Conservation (phyloP, 1,140 invertebrate species). For the Adelges cooleyi region DNA sequence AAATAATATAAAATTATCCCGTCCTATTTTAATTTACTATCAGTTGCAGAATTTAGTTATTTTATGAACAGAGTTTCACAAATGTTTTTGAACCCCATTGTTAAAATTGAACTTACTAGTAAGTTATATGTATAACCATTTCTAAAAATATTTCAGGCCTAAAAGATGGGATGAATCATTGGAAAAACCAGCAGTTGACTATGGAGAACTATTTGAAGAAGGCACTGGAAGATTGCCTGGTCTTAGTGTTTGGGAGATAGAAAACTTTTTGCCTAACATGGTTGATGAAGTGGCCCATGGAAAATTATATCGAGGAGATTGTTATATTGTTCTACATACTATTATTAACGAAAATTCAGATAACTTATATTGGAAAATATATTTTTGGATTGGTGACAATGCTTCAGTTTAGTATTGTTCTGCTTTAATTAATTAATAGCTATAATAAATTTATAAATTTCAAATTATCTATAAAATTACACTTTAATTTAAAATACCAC, state of each 20-base stretch:
- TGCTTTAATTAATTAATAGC: no score
- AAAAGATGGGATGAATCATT: constrained; percentile 87
- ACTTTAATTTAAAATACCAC: no score
- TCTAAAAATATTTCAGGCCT: constrained; percentile 46
- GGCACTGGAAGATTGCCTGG: constrained; percentile 86
- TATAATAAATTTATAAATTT: no score
- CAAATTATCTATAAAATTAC: no score
- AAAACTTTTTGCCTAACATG: constrained; percentile 94
- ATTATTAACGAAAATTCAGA: constrained; percentile 66
- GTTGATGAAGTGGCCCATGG: constrained; percentile 60
- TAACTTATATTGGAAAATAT: constrained; percentile 79
- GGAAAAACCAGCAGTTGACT: constrained; percentile 93
- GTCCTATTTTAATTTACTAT: no score
- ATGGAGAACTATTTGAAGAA: constrained; percentile 97
- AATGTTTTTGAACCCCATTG: no score
- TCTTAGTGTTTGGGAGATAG: constrained; percentile 91
- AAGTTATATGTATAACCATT: no score
- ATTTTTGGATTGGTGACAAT: constrained; percentile 97
- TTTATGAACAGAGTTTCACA: no score
- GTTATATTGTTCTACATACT: constrained; percentile 95
- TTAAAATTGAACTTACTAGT: no score
- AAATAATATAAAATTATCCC: no score
- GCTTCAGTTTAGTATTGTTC: constrained; percentile 65
- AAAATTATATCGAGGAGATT: constrained; percentile 98
- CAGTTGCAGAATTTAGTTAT: no score